phyloP scores from a whole-genome alignment of 2,113 vertebrate genomes.

The Sorex araneus region DNA sequence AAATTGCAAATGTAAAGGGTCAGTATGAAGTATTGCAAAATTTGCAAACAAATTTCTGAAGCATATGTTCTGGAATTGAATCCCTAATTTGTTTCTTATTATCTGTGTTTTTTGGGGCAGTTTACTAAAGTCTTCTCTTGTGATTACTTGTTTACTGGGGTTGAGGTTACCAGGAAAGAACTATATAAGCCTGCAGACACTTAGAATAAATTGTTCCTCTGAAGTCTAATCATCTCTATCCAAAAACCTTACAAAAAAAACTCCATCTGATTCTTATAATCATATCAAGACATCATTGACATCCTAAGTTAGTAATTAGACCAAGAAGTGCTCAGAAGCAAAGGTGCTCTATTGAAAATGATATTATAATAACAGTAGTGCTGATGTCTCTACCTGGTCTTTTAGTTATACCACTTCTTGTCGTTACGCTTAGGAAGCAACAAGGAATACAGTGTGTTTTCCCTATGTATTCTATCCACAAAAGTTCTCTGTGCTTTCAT shows the following conservation, averaged over 20 bases:
- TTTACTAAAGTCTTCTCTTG: constrained; percentile 16
- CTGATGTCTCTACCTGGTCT: neutral
- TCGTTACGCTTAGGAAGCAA: neutral
- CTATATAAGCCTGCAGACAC: neutral
- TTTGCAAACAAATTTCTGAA: neutral
- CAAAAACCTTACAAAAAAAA: no score
- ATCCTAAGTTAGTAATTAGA: neutral
- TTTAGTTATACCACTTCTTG: neutral
- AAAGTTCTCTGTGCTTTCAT: neutral
- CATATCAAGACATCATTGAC: neutral
- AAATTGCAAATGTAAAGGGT: neutral
- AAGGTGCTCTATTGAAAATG: neutral
- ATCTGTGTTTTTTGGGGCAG: neutral
- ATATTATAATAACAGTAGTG: neutral
- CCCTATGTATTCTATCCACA: neutral
- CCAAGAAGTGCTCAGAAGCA: neutral
- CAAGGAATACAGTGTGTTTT: neutral
- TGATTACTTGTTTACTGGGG: neutral
- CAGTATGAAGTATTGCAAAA: neutral
- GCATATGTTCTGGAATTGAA: neutral
- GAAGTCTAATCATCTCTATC: neutral
- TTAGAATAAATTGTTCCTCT: neutral
- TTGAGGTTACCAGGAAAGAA: neutral
- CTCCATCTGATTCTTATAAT: constrained; percentile 6
- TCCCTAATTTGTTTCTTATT: neutral